A percentile compares a stretch with the other conserved stretches of the same genome.
Evolutionary conservation across 2,888 invertebrate species (phyloP).

Genomic region (Melangyna quadrimaculata): DNA sequence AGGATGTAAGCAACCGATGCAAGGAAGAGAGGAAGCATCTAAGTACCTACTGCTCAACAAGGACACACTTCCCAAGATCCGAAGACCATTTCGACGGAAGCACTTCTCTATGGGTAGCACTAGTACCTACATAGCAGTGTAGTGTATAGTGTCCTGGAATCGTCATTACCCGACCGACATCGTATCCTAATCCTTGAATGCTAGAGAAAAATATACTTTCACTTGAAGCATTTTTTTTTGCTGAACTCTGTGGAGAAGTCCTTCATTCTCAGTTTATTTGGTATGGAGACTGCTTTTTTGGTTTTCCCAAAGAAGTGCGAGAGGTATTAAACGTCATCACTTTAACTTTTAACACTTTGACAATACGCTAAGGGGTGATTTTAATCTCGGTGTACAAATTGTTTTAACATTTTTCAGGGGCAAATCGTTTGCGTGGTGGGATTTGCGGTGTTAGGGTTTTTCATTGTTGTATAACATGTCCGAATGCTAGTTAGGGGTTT

Average conservation of each 20-base stretch:
- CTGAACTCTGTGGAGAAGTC: slow-evolving; percentile 2
- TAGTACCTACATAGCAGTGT: neutral
- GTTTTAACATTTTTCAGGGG: slow-evolving; percentile 74
- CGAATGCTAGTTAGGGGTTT: slow-evolving; percentile 33
- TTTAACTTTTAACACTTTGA: slow-evolving; percentile 69
- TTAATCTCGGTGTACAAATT: slow-evolving; percentile 80
- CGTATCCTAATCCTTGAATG: slow-evolving; percentile 39
- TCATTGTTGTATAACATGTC: slow-evolving; percentile 3
- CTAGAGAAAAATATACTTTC: slow-evolving; percentile 64
- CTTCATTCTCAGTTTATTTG: neutral
- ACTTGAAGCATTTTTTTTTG: slow-evolving; percentile 45
- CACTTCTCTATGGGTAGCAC: slow-evolving; percentile 16
- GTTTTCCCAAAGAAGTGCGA: neutral
- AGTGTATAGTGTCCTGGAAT: slow-evolving; percentile 28
- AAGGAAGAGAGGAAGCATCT: slow-evolving; percentile 11
- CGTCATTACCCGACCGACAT: slow-evolving; percentile 59
- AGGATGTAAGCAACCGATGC: slow-evolving; percentile 51
- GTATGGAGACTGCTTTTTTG: slow-evolving; percentile 1
- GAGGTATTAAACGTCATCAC: slow-evolving; percentile 66
- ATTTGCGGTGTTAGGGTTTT: slow-evolving; percentile 41
- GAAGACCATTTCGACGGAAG: slow-evolving; percentile 58
- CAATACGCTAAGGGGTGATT: slow-evolving; percentile 80
- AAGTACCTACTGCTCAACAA: slow-evolving; percentile 54
- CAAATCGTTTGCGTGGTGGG: slow-evolving; percentile 49
- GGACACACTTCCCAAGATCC: slow-evolving; percentile 66